Evolutionary conservation across 2,113 vertebrate genomes (phyloP).

Genomic region (Myotis lucifugus): DNA sequence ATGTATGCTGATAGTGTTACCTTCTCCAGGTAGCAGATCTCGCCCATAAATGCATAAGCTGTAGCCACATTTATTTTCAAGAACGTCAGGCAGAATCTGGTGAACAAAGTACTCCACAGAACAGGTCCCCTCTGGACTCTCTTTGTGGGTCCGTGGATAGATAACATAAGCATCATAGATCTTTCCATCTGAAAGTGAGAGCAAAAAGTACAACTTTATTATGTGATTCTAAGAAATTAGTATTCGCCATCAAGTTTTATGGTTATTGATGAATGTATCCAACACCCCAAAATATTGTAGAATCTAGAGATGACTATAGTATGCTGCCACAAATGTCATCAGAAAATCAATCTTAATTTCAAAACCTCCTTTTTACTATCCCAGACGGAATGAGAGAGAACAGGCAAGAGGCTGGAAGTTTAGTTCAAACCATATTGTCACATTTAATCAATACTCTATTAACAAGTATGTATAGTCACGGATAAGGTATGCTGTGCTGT

Average conservation of each 20-base stretch:
- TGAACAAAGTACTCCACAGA: conserved; percentile 89
- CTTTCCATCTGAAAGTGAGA: conserved; percentile 88
- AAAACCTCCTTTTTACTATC: background rate
- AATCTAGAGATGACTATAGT: background rate
- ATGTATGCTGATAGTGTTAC: conserved; percentile 78
- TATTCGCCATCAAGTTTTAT: background rate
- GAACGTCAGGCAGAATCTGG: conserved; percentile 88
- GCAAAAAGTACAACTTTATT: background rate
- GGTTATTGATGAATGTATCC: background rate
- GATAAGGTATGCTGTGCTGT: background rate
- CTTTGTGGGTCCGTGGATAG: conserved; percentile 82
- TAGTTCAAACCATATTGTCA: background rate
- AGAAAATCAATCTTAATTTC: background rate
- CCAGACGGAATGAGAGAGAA: background rate
- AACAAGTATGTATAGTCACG: background rate
- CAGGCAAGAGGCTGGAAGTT: background rate
- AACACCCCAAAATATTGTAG: background rate
- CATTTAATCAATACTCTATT: background rate
- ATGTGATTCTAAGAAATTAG: background rate
- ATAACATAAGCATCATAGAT: conserved; percentile 93
- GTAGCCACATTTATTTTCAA: conserved; percentile 92
- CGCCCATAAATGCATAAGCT: conserved; percentile 91
- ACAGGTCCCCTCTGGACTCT: conserved; percentile 13
- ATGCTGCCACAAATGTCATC: background rate
- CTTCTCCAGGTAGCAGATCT: conserved; percentile 91